These are phyloP conservation scores for Pseudococcus viburni DNA, from an alignment of 2,888 invertebrate species.

Conservation along the genomic window DNA sequence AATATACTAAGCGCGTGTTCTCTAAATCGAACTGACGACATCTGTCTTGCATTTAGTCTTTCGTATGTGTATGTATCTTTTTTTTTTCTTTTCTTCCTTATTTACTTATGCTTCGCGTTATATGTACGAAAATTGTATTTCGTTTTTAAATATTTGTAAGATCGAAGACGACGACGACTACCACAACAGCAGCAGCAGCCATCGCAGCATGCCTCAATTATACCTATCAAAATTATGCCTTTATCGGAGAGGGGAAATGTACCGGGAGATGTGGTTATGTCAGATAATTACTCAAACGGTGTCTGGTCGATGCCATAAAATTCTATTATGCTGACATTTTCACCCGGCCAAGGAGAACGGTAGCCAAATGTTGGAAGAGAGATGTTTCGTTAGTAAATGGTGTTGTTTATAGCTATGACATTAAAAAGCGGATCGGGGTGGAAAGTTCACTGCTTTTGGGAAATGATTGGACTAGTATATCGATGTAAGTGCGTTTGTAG, in stretches of 20 bases:
- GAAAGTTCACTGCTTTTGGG: neutral
- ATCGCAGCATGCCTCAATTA: neutral
- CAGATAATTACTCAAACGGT: slow-evolving; percentile 9
- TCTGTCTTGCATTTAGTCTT: slow-evolving; percentile 14
- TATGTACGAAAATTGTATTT: neutral
- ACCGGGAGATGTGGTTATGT: neutral
- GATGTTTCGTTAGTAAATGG: neutral
- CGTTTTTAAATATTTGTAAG: neutral
- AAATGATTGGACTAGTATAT: neutral
- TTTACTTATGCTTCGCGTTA: neutral
- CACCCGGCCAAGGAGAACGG: neutral
- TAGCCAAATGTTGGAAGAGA: neutral
- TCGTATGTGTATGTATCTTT: neutral
- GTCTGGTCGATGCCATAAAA: neutral
- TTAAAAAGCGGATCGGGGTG: neutral
- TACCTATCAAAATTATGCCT: neutral
- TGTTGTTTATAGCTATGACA: neutral
- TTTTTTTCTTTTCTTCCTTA: neutral
- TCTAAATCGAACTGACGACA: slow-evolving; percentile 7
- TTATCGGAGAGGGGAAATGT: neutral
- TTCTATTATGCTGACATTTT: slow-evolving; percentile 30
- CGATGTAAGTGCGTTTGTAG: neutral
- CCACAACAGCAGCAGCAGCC: neutral
- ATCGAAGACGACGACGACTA: neutral
- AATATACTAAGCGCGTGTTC: neutral